Evolutionary conservation across 2,888 invertebrate genomes (phyloP), one percentile per base, ranked within the genome.

Genomic region (Polia nebulosa): DNA sequence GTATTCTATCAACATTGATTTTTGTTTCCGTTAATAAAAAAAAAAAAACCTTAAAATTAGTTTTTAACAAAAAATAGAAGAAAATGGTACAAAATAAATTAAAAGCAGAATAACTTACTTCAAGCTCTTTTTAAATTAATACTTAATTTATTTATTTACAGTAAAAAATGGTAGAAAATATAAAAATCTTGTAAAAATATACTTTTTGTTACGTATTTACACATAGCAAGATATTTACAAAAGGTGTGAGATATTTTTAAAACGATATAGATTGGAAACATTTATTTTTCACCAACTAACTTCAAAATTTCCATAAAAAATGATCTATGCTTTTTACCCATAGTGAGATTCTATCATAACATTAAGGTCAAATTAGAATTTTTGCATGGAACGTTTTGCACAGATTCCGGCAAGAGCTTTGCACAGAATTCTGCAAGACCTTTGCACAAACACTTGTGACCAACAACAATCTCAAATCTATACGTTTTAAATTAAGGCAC

Each of bases 31-130:
- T 78, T 68, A 76, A 70, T 79, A 75, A 76, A 76, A 79, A 57
- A 76, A 79, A 57, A 70, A 64, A 76, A 78, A 49, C n/a, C 66
- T 78, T 76, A 83, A 62, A 49, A 65, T 70, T 72, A 77, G 6
- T 67, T 62, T 66, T 71, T 59, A 67, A 77, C 69, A 83, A 80
- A 82, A 72, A 81, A 34, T 68, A 65, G 27, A 70, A 79, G 84
- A 59, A 71, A 74, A 72, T 76, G 77, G 77, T 84, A 80, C 69
- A 75, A 77, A 87, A 92, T 91, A 92, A 92, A 90, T 91, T 89
- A 92, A 79, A 87, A 89, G 89, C 89, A 72, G 76, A 84, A 87
- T 89, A 88, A 88, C 68, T 88, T 87, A 88, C 76, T 85, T 51
- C 59, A 74, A 81, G 78, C 84, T 62, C 61, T 82, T 83, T 85